A percentile compares a stretch with the other conserved stretches of the same genome.
Conservation (phyloP, 2,797 vertebrate species). For the Halcyon badia region DNA sequence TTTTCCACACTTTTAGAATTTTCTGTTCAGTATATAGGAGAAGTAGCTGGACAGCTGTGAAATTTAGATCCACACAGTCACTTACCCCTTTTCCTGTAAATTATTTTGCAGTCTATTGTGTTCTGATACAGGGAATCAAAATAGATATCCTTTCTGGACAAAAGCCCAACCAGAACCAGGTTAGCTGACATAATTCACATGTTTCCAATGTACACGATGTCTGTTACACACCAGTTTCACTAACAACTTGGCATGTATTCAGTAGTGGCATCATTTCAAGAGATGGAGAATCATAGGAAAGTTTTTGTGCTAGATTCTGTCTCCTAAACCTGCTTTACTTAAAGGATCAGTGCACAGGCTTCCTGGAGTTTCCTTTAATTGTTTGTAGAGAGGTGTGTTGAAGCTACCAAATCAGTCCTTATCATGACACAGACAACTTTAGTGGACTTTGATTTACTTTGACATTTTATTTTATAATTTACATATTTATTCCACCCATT, state of each 20-base stretch:
- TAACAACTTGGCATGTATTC: slow-evolving; percentile 52
- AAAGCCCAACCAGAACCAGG: slow-evolving; percentile 52
- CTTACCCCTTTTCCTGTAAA: neutral
- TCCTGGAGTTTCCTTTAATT: slow-evolving; percentile 83
- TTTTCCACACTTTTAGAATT: neutral
- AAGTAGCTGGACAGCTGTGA: neutral
- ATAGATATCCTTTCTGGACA: slow-evolving; percentile 77
- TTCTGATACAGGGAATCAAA: slow-evolving; percentile 54
- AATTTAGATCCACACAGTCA: neutral
- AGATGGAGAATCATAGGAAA: slow-evolving; percentile 62
- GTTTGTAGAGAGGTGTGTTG: slow-evolving; percentile 47
- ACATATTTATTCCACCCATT: neutral
- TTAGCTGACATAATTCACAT: slow-evolving; percentile 48
- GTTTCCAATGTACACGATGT: slow-evolving; percentile 8
- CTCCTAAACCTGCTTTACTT: slow-evolving; percentile 5
- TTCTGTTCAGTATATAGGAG: neutral
- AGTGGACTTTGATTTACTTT: slow-evolving; percentile 56
- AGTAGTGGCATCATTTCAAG: slow-evolving; percentile 69
- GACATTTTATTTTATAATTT: neutral
- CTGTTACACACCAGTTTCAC: neutral
- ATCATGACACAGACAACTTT: slow-evolving; percentile 19
- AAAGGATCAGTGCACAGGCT: slow-evolving; percentile 64
- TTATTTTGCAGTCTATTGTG: slow-evolving; percentile 37
- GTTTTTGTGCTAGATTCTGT: slow-evolving; percentile 18
- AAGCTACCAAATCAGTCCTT: neutral